Base-by-base conservation (phyloP, 2,888 invertebrate genomes). In the Rotaria socialis region DNA sequence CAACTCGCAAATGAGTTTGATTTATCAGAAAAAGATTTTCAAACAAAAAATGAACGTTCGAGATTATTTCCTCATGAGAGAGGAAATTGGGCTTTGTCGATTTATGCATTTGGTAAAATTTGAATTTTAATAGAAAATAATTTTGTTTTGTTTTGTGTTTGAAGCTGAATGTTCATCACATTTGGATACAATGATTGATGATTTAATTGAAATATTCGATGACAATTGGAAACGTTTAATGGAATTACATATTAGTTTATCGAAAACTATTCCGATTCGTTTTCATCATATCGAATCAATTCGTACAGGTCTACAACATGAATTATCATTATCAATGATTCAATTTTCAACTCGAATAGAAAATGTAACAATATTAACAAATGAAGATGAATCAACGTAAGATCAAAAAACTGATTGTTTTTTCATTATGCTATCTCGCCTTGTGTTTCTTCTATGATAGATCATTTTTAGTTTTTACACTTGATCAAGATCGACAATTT, bases 241-340 rank as follows among this genome's bases (percentile, higher is more conserved):
- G 11, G 80, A 80, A 47, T 47, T 80, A 4, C 80, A 80, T 80
- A n/a, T 80, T 24, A 80, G 80, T 47, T 24, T 80, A 47, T 80
- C 80, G n/a, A 80, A 80, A 80, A 80, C 80, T 47, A 47, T 80
- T 80, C 80, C 80, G 1, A n/a, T 80, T 47, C 80, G 80, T 80
- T 80, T 47, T 47, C 80, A 47, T 47, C 80, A 80, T 47, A 80
- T 80, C n/a, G 80, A 80, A 47, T 43, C 80, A 5, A 47, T 80
- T 11, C 43, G 80, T 47, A 80, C n/a, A 47, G 11, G 8, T 47
- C 2, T 80, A 24, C 67, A 67, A 41, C 24, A 47, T 80, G 80
- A 80, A 80, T 24, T 47, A n/a, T 47, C 47, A 24, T 0, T 11
- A 47, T 80, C 80, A n/a, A 47, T 80, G 43, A 47, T 43, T 75